phyloP scores from a whole-genome alignment of 1,140 invertebrate species.

The Bombus consobrinus region DNA sequence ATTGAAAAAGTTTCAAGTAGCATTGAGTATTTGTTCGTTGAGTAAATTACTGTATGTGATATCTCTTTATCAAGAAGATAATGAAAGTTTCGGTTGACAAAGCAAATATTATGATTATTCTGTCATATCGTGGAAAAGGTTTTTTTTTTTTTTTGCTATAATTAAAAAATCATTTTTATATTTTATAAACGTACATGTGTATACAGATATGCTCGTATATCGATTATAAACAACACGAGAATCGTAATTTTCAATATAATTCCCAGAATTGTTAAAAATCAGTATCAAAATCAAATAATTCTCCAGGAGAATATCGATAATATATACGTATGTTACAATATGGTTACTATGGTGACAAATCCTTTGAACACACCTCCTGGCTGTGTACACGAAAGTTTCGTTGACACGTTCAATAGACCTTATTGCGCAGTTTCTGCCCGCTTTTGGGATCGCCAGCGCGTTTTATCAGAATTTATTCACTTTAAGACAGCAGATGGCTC shows the following conservation, averaged over 20 bases:
- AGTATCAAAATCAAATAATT: neutral
- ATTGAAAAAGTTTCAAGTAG: no score
- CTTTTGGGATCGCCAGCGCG: neutral
- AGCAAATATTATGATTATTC: no score
- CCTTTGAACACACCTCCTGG: neutral
- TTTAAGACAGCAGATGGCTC: conserved; percentile 17
- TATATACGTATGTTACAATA: neutral
- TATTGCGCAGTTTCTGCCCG: conserved; percentile 7
- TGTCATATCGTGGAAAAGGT: neutral
- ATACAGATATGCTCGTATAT: no score
- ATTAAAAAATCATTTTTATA: neutral
- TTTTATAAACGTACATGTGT: neutral
- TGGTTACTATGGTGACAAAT: neutral
- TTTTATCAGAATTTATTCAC: conserved; percentile 32
- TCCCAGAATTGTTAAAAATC: neutral
- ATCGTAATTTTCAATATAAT: no score
- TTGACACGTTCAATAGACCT: conserved; percentile 26
- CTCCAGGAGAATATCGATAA: neutral
- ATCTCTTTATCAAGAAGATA: neutral
- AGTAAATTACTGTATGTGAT: neutral
- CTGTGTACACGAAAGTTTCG: conserved; percentile 7
- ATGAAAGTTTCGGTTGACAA: neutral
- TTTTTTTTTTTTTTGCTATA: no score
- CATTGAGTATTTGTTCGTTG: no score
- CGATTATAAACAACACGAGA: no score